These are phyloP conservation scores for Eremobia ochroleuca DNA, from an alignment of 2,888 invertebrate species.

Conservation along the genomic window DNA sequence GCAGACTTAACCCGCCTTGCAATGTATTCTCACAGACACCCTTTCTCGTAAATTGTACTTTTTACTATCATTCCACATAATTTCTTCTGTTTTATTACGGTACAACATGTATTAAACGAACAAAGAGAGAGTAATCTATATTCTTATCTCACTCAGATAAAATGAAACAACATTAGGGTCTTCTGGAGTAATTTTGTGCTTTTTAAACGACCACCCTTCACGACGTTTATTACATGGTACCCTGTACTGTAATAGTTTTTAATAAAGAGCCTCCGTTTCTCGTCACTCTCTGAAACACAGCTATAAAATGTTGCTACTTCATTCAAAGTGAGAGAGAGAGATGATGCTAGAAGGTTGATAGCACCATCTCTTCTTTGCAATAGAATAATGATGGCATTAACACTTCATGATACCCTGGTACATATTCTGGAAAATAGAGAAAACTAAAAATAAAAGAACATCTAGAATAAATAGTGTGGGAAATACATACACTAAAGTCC, in stretches of 20 bases:
- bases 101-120: slow-evolving; percentile 13
- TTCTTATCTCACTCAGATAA: slow-evolving; percentile 10
- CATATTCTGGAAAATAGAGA: background rate
- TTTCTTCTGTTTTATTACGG: slow-evolving; percentile 40
- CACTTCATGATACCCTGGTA: too few species aligned
- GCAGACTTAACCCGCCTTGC: background rate
- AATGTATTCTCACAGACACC: slow-evolving; percentile 6
- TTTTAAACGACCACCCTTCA: too few species aligned
- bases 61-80: slow-evolving; percentile 29
- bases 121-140: background rate
- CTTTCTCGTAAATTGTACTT: slow-evolving; percentile 15
- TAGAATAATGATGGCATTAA: too few species aligned
- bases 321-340: background rate
- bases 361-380: too few species aligned
- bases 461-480: background rate
- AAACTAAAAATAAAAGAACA: background rate
- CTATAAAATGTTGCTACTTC: background rate
- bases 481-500: too few species aligned
- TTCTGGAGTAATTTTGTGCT: background rate
- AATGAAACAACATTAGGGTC: background rate
- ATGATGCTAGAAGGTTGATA: too few species aligned
- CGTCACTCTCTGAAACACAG: background rate
- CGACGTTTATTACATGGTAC: background rate
- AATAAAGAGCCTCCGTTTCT: background rate
- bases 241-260: background rate